These are phyloP conservation scores for Xylocopa sonorina DNA, from an alignment of 1,140 invertebrate genomes.

Conservation along the genomic window DNA sequence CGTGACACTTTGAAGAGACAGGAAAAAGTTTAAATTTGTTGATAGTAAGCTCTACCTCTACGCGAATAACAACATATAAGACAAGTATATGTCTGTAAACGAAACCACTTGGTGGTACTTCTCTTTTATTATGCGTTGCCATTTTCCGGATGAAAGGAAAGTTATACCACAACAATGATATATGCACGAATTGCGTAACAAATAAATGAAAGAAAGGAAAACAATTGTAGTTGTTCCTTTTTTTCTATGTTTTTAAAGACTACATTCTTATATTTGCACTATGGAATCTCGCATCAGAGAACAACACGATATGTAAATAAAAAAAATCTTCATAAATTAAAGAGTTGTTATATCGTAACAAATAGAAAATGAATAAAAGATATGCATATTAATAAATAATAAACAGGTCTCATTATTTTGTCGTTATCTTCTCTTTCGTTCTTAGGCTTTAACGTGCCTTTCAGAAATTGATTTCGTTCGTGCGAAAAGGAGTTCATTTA, in stretches of 20 bases:
- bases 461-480: not conserved
- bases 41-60: slow-evolving; percentile 7
- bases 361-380: too few species aligned
- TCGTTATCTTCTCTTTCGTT: not conserved
- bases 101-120: not conserved
- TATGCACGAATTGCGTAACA: not conserved
- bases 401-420: slow-evolving; percentile 13
- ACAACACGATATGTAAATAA: slow-evolving; percentile 17
- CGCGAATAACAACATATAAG: not conserved
- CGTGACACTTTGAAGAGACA: slow-evolving; percentile 11
- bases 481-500: not conserved
- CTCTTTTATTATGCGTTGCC: not conserved
- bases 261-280: not conserved
- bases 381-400: slow-evolving; percentile 1
- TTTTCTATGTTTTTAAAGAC: not conserved
- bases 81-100: slow-evolving; percentile 14
- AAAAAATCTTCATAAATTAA: slow-evolving; percentile 1
- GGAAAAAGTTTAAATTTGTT: slow-evolving; percentile 38
- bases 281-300: slow-evolving; percentile 2
- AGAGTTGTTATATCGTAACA: not conserved
- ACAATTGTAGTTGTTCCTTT: too few species aligned
- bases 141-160: slow-evolving; percentile 15
- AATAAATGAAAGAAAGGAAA: slow-evolving; percentile 5
- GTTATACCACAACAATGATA: slow-evolving; percentile 14
- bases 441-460: too few species aligned